Base-by-base conservation (phyloP, 2,888 invertebrate species). In the Eupithecia vulgata region DNA sequence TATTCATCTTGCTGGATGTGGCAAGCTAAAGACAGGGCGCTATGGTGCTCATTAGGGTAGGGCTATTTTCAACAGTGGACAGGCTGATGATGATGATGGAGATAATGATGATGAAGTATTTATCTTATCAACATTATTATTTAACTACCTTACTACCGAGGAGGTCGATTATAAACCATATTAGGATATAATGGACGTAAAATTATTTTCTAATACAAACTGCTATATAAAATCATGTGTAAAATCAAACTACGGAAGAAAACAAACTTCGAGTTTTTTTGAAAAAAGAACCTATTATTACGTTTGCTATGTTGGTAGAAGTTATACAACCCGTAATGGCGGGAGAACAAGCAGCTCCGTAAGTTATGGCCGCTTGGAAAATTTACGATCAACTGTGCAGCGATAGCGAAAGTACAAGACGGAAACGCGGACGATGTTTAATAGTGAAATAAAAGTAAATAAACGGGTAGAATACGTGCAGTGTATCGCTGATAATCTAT, bases 391-490 rank as follows among this genome's bases (percentile, higher is more conserved):
- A 70, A 71, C 68, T 67, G 68, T 45, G 57, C 57, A 70, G 72
- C 77, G 82, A 85, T 83, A 84, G 85, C 80, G 82, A 87, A 85
- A 85, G 84, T 83, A 78, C 75, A 80, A 74, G 74, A 76, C 80
- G 81, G 81, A 84, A 83, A 83, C 78, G 79, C 79, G 78, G 76
- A 37, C 77, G 76, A 78, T 73, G 77, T 77, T 76, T 65, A 37
- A 70, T 67, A 52, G 61, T 65, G 21, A 76, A 73, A 76, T 71
- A 73, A 71, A 74, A 76, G 69, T 65, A 75, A 75, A 75, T 72
- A 75, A 71, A 30, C 70, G 37, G 64, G 40, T 65, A 37, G 67
- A 52, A 57, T 62, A 76, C 73, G 73, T 67, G 71, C 65, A 61
- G 69, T 69, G 73, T 64, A 71, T 66, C 68, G 70, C 21, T 48